Conservation (phyloP, 1,140 invertebrate species). For the Tetragonula clypearis region DNA sequence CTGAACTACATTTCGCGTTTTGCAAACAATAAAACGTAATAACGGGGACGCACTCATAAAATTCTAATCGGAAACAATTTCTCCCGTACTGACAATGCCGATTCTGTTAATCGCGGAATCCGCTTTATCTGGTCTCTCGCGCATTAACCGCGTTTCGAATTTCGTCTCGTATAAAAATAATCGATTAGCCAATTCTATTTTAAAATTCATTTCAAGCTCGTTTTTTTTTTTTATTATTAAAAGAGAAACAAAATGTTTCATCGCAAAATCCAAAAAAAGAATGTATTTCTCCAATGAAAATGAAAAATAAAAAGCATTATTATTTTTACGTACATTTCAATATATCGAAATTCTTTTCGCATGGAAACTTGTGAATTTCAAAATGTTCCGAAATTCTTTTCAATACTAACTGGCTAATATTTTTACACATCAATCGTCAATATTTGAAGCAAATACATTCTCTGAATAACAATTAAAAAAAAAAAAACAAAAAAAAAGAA, state of each 20-base stretch:
- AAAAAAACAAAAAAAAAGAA: too few relatives aligned
- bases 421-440: too few relatives aligned
- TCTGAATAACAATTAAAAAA: too few relatives aligned
- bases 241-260: not conserved
- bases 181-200: not conserved
- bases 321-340: too few relatives aligned
- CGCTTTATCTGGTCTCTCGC: not conserved
- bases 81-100: slow-evolving; percentile 22
- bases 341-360: not conserved
- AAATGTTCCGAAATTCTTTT: not conserved
- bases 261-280: not conserved
- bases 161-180: not conserved
- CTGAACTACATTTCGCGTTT: slow-evolving; percentile 46
- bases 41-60: slow-evolving; percentile 23
- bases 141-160: slow-evolving; percentile 1
- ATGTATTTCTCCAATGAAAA: not conserved
- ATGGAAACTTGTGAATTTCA: not conserved
- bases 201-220: not conserved
- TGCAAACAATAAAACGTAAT: slow-evolving; percentile 43
- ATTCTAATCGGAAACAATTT: slow-evolving; percentile 43
- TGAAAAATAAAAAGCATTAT: not conserved
- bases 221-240: not conserved
- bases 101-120: slow-evolving; percentile 20
- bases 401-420: too few relatives aligned
- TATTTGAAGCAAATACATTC: too few relatives aligned